phyloP scores from a whole-genome alignment of 2,113 vertebrate genomes.

The Planiliza haematocheilus region DNA sequence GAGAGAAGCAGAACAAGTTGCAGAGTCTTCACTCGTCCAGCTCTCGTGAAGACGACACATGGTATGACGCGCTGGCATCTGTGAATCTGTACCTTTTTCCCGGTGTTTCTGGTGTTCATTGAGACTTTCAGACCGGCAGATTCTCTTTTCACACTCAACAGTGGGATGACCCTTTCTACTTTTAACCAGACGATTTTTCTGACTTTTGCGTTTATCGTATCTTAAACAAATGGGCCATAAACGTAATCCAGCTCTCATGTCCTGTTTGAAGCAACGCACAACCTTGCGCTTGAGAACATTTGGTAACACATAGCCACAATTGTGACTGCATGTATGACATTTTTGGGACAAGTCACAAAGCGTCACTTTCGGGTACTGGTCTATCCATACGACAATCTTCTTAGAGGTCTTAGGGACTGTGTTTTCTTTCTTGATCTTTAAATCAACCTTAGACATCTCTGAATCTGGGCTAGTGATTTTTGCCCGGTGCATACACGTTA shows the following conservation, averaged over 20 bases:
- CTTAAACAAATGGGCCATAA: slow-evolving; percentile 34
- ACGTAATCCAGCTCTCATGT: slow-evolving; percentile 41
- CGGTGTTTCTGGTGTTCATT: slow-evolving; percentile 5
- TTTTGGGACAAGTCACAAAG: slow-evolving; percentile 64
- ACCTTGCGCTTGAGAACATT: slow-evolving; percentile 47
- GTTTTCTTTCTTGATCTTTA: not conserved
- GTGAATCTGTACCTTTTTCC: not conserved
- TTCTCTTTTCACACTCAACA: slow-evolving; percentile 4
- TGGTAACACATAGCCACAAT: slow-evolving; percentile 49
- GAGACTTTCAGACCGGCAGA: slow-evolving; percentile 12
- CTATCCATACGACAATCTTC: slow-evolving; percentile 25
- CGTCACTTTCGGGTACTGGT: slow-evolving; percentile 48
- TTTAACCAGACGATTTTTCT: slow-evolving; percentile 2
- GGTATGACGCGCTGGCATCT: not conserved
- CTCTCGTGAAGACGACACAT: not conserved
- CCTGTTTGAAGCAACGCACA: slow-evolving; percentile 67
- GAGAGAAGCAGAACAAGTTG: slow-evolving; percentile 28
- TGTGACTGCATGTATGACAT: slow-evolving; percentile 21
- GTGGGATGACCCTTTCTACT: not conserved
- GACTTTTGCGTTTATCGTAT: not conserved
- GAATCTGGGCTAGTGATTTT: not conserved
- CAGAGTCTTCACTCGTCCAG: slow-evolving; percentile 12
- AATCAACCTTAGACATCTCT: not conserved
- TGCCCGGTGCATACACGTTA: not conserved
- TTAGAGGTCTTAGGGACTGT: not conserved